Percentiles rank a stretch among this genome's conserved stretches.
Conservation (phyloP, 2,113 vertebrate species). For the Recurvirostra avosetta region DNA sequence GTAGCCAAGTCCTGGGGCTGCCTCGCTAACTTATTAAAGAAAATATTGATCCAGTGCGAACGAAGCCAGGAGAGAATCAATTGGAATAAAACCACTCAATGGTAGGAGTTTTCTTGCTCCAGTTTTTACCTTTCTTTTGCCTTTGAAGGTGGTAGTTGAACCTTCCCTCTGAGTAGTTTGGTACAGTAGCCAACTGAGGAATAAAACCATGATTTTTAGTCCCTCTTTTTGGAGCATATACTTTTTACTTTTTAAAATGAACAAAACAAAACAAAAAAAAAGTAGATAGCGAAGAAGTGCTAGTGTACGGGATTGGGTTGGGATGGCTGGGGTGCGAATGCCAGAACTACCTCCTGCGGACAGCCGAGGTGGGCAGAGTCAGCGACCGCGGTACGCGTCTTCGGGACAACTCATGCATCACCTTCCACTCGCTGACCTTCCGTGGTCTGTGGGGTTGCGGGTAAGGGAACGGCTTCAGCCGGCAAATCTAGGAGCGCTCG, state of each 20-base stretch:
- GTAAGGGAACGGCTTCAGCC: background rate
- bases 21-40: background rate
- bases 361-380: background rate
- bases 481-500: background rate
- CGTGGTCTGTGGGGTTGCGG: background rate
- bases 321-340: constrained; percentile 13
- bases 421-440: background rate
- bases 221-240: constrained; percentile 52
- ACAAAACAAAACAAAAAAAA: background rate
- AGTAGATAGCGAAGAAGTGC: constrained; percentile 40
- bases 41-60: background rate
- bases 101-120: constrained; percentile 2
- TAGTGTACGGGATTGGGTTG: constrained; percentile 39
- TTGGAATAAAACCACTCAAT: background rate
- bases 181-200: constrained; percentile 11
- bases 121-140: constrained; percentile 4
- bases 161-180: background rate
- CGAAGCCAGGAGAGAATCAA: background rate
- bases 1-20: background rate
- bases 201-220: constrained; percentile 30
- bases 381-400: background rate
- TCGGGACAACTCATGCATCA: background rate
- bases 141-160: constrained; percentile 19
- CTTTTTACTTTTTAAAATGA: constrained; percentile 46
- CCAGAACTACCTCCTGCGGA: constrained; percentile 70